These are phyloP conservation scores for Diadromus collaris DNA, from an alignment of 2,888 invertebrate species.

Conservation along the genomic window DNA sequence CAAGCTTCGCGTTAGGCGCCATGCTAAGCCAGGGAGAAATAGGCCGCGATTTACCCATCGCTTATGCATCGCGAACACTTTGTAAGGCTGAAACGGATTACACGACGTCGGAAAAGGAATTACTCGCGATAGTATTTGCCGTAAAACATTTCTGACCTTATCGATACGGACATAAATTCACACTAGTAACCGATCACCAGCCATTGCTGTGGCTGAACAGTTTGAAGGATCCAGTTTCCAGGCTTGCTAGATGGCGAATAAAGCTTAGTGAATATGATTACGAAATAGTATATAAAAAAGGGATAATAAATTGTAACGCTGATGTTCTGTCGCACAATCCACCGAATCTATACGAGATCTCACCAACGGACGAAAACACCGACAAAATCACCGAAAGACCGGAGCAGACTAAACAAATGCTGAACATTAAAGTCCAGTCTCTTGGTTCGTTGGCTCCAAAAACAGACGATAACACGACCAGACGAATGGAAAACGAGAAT, in stretches of 20 bases:
- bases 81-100: conserved; percentile 65
- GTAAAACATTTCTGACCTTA: conserved; percentile 14
- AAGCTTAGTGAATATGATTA: conserved; percentile 69
- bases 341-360: conserved; percentile 10
- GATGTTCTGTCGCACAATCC: conserved; percentile 64
- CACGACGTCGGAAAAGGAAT: conserved; percentile 28
- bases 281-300: conserved; percentile 69
- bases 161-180: neutral
- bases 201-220: neutral
- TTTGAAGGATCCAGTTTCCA: conserved; percentile 15
- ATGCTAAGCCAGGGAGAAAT: conserved; percentile 58
- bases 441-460: neutral
- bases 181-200: conserved; percentile 4
- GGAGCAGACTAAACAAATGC: neutral
- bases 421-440: conserved; percentile 9
- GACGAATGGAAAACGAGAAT: neutral
- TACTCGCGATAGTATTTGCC: neutral
- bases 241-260: conserved; percentile 61
- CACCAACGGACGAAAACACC: neutral
- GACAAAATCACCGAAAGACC: neutral
- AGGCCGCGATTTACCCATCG: conserved; percentile 19
- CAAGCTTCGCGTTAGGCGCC: conserved; percentile 61
- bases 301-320: conserved; percentile 68
- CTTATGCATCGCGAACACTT: conserved; percentile 16
- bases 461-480: neutral